Evolutionary conservation across 2,113 vertebrate genomes (phyloP).

Genomic region (Aleadryas rufinucha): DNA sequence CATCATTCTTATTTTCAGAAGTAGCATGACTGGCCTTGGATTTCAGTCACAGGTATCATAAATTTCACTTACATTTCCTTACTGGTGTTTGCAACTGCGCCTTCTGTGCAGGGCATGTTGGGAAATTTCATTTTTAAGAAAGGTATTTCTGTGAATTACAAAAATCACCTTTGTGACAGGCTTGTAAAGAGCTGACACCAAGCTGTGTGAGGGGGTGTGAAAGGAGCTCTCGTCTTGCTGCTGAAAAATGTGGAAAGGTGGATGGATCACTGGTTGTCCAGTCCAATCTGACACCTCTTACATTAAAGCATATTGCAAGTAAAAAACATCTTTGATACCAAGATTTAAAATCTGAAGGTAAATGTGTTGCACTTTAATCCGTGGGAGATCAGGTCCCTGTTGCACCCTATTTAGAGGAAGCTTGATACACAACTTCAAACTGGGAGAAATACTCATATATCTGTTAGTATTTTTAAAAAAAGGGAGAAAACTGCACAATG

Average conservation of each 20-base stretch:
- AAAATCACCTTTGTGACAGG: not conserved
- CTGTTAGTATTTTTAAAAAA: not conserved
- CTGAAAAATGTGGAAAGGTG: not conserved
- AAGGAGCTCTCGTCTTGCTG: not conserved
- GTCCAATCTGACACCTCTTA: not conserved
- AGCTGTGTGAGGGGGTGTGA: not conserved
- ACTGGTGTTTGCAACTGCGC: not conserved
- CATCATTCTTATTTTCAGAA: not conserved
- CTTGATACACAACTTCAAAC: not conserved
- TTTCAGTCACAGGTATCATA: not conserved
- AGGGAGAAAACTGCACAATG: not conserved
- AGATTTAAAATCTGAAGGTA: not conserved
- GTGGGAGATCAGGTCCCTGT: not conserved
- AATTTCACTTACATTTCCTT: not conserved
- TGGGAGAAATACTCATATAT: not conserved
- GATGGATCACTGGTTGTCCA: not conserved
- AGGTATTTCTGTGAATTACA: not conserved
- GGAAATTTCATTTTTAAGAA: not conserved
- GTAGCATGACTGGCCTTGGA: not conserved
- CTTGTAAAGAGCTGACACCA: not conserved
- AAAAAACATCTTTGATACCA: not conserved
- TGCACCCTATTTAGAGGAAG: not conserved
- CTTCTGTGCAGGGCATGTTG: not conserved
- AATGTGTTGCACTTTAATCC: not conserved
- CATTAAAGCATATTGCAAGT: not conserved